Evolutionary conservation across 1,140 invertebrate genomes (phyloP).

Genomic region (Drosophila bipectinata): DNA sequence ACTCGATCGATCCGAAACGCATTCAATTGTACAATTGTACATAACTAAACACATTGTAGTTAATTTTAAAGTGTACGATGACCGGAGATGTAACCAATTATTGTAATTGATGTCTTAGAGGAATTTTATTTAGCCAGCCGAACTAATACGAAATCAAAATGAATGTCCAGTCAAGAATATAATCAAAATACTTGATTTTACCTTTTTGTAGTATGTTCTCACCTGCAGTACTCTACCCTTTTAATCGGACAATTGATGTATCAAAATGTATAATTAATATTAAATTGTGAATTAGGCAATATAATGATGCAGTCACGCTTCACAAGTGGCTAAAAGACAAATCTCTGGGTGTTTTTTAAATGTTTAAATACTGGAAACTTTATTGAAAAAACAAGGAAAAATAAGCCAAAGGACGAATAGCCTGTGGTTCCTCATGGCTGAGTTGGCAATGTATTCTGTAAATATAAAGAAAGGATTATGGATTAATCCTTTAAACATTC

Average conservation of each 20-base stretch:
- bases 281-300: slow-evolving; percentile 50
- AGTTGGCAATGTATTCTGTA: slow-evolving; percentile 62
- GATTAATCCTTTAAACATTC: neutral
- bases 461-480: slow-evolving; percentile 46
- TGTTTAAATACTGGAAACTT: slow-evolving; percentile 41
- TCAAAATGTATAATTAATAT: slow-evolving; percentile 37
- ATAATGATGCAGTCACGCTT: slow-evolving; percentile 51
- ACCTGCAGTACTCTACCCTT: slow-evolving; percentile 26
- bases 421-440: slow-evolving; percentile 1
- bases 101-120: slow-evolving; percentile 45
- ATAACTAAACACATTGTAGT: slow-evolving; percentile 63
- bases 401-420: slow-evolving; percentile 30
- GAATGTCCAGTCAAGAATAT: slow-evolving; percentile 17
- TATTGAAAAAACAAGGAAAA: slow-evolving; percentile 54
- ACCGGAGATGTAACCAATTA: slow-evolving; percentile 13
- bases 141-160: slow-evolving; percentile 23
- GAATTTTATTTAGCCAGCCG: slow-evolving; percentile 38
- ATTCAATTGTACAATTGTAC: slow-evolving; percentile 67
- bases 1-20: slow-evolving; percentile 31
- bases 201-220: slow-evolving; percentile 14
- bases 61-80: slow-evolving; percentile 44
- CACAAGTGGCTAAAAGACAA: slow-evolving; percentile 61
- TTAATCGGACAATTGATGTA: slow-evolving; percentile 37
- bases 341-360: slow-evolving; percentile 10
- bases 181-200: slow-evolving; percentile 37